phyloP scores from a whole-genome alignment of 1,140 invertebrate species.

The Apolygus lucorum region DNA sequence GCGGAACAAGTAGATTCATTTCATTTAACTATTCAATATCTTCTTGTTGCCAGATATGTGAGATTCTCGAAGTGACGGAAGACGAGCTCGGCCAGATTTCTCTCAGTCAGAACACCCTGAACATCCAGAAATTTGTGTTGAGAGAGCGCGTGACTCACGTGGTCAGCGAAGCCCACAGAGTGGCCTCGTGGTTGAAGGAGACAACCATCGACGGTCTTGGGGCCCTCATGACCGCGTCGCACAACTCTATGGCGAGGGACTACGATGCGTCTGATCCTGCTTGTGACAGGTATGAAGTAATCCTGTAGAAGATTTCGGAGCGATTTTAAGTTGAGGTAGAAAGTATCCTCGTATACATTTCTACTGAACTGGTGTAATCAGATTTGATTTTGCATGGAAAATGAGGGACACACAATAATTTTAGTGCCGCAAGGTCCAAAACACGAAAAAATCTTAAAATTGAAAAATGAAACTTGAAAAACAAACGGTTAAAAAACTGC shows the following conservation, averaged over 20 bases:
- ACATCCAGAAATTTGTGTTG: slow-evolving; percentile 66
- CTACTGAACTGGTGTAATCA: too few species aligned
- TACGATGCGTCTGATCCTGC: slow-evolving; percentile 92
- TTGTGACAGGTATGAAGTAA: slow-evolving; percentile 56
- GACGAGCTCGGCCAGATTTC: slow-evolving; percentile 55
- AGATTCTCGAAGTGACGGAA: slow-evolving; percentile 53
- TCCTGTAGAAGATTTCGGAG: too few species aligned
- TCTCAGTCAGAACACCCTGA: slow-evolving; percentile 57
- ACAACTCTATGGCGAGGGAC: slow-evolving; percentile 68
- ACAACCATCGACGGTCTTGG: slow-evolving; percentile 59
- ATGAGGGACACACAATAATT: too few species aligned
- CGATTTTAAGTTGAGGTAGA: too few species aligned
- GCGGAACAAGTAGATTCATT: too few species aligned
- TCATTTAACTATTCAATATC: too few species aligned
- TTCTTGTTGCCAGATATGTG: slow-evolving; percentile 44
- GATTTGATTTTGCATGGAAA: too few species aligned
- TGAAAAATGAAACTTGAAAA: too few species aligned
- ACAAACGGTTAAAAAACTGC: too few species aligned
- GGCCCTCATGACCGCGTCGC: slow-evolving; percentile 79
- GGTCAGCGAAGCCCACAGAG: slow-evolving; percentile 71
- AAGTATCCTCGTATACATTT: too few species aligned
- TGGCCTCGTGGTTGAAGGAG: slow-evolving; percentile 57
- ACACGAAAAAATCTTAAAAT: too few species aligned
- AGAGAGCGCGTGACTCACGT: slow-evolving; percentile 82
- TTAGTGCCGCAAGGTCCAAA: too few species aligned